A percentile compares a stretch with the other conserved stretches of the same genome.
phyloP scores from a whole-genome alignment of 2,888 invertebrate species.

The Brachyptera risi region DNA sequence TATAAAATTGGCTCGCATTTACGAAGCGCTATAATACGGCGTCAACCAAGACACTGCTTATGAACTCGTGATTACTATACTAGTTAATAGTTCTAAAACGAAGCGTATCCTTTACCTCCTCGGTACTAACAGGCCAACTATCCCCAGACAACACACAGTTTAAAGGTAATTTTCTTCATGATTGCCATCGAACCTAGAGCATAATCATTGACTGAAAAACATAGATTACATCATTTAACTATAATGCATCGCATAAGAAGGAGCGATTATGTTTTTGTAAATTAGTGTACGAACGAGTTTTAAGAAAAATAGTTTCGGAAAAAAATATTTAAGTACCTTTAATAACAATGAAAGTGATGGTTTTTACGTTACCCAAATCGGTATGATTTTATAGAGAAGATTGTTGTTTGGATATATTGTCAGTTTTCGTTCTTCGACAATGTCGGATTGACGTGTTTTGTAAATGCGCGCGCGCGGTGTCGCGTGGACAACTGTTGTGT shows the following conservation, averaged over 20 bases:
- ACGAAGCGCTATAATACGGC: not conserved
- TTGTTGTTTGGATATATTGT: slow-evolving; percentile 20
- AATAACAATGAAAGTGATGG: slow-evolving; percentile 19
- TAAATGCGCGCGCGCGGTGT: too few relatives aligned
- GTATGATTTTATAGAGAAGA: slow-evolving; percentile 13
- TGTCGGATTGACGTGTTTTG: slow-evolving; percentile 23
- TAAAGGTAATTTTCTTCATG: slow-evolving; percentile 31
- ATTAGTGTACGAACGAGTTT: slow-evolving; percentile 21
- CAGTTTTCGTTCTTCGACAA: slow-evolving; percentile 26
- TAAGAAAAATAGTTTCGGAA: slow-evolving; percentile 18
- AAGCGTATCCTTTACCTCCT: not conserved
- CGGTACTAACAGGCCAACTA: slow-evolving; percentile 2
- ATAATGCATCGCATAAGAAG: slow-evolving; percentile 12
- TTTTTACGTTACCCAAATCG: slow-evolving; percentile 16
- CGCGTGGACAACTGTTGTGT: too few relatives aligned
- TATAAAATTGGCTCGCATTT: slow-evolving; percentile 10
- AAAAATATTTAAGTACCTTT: slow-evolving; percentile 21
- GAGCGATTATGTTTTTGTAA: slow-evolving; percentile 20
- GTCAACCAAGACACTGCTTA: not conserved
- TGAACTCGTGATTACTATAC: slow-evolving; percentile 5
- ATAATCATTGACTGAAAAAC: slow-evolving; percentile 20
- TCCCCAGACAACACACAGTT: slow-evolving; percentile 23
- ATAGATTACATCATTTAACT: slow-evolving; percentile 21
- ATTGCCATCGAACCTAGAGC: slow-evolving; percentile 21
- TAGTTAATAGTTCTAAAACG: slow-evolving; percentile 14